A percentile compares a stretch with the other conserved stretches of the same genome.
Conservation (phyloP, 1,140 invertebrate species). For the Zaprionus taronus region DNA sequence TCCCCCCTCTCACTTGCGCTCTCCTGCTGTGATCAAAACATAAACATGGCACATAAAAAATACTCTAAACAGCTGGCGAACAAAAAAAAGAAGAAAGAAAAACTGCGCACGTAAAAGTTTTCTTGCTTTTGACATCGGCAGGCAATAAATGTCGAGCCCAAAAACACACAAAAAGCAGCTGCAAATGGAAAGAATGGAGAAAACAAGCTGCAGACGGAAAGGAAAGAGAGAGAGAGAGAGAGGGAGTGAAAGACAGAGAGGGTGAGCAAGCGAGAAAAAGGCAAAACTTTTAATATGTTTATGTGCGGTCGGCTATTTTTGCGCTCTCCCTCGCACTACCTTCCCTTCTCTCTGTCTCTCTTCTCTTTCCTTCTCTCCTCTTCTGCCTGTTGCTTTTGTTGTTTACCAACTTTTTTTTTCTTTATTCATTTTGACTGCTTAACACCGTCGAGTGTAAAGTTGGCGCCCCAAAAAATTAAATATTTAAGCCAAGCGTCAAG, state of each 20-base stretch:
- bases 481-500: conserved; percentile 64
- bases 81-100: conserved; percentile 29
- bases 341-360: not conserved
- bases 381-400: conserved; percentile 9
- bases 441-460: conserved; percentile 63
- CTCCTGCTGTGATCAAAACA: conserved; percentile 60
- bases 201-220: conserved; percentile 31
- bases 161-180: conserved; percentile 58
- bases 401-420: conserved; percentile 27
- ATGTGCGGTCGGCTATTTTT: conserved; percentile 61
- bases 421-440: conserved; percentile 48
- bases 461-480: conserved; percentile 63
- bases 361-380: not conserved
- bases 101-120: conserved; percentile 59
- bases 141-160: conserved; percentile 74
- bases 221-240: not conserved
- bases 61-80: conserved; percentile 50
- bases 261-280: conserved; percentile 36
- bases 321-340: not conserved
- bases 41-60: conserved; percentile 70
- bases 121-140: conserved; percentile 62
- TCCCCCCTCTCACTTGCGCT: not conserved
- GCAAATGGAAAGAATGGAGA: conserved; percentile 56
- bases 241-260: conserved; percentile 16
- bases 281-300: conserved; percentile 79